Conservation (phyloP, 2,113 vertebrate species). For the Dendrocopos noguchii region DNA sequence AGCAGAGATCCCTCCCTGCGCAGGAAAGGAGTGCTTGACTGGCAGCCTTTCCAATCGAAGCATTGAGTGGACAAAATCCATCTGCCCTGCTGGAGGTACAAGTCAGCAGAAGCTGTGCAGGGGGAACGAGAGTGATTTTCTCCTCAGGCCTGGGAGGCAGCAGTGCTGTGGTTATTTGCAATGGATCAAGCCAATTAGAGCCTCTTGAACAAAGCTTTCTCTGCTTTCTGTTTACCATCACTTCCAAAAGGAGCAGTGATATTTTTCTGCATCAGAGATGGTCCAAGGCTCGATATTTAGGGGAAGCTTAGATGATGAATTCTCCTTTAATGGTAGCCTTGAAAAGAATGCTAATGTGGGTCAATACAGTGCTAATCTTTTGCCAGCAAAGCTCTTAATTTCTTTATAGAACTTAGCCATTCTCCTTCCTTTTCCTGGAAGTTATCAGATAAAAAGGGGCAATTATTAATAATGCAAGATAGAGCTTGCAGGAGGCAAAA, state of each 20-base stretch:
- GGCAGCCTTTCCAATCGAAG: neutral
- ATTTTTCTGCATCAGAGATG: neutral
- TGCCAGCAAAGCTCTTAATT: slow-evolving; percentile 18
- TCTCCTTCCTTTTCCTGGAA: slow-evolving; percentile 14
- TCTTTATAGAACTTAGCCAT: neutral
- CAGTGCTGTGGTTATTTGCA: neutral
- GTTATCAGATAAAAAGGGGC: neutral
- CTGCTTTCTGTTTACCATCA: neutral
- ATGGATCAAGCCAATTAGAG: neutral
- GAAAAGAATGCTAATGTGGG: neutral
- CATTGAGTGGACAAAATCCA: neutral
- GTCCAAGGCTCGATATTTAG: neutral
- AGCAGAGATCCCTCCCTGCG: neutral
- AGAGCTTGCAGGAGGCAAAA: neutral
- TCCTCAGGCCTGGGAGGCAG: neutral
- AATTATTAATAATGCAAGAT: neutral
- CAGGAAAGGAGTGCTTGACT: neutral
- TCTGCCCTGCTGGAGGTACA: neutral
- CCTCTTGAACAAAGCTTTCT: neutral
- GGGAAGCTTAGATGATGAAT: neutral
- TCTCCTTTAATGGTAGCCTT: neutral
- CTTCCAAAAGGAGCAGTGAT: neutral
- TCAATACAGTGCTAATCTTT: neutral
- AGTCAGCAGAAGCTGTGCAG: neutral
- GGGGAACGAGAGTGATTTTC: neutral